phyloP scores from a whole-genome alignment of 2,113 vertebrate species.

The Myotis brandtii region DNA sequence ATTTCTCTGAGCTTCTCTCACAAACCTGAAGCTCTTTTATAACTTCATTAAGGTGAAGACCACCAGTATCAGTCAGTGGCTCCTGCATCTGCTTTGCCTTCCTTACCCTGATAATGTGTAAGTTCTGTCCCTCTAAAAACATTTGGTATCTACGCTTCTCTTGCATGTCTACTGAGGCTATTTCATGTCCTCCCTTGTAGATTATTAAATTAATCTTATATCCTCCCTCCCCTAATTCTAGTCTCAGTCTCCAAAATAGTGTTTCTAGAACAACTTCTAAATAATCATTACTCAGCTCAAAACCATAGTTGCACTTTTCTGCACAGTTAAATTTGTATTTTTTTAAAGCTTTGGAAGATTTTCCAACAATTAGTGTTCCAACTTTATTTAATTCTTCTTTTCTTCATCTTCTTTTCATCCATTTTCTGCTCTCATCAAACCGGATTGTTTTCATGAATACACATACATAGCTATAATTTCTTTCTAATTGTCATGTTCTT shows the following conservation, averaged over 20 bases:
- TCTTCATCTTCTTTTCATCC: background rate
- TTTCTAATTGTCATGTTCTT: background rate
- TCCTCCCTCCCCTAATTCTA: background rate
- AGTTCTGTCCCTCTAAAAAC: background rate
- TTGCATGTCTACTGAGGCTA: background rate
- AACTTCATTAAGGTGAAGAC: background rate
- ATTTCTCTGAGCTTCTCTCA: constrained; percentile 8
- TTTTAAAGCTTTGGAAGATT: background rate
- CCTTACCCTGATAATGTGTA: background rate
- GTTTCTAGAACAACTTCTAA: background rate
- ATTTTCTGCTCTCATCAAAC: background rate
- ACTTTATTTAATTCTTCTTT: background rate
- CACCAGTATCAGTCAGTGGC: background rate
- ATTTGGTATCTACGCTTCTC: background rate
- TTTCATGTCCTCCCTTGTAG: background rate
- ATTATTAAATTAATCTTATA: background rate
- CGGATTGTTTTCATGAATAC: background rate
- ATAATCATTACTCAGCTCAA: background rate
- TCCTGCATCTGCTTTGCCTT: background rate
- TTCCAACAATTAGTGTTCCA: constrained; percentile 15
- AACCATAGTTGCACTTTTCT: background rate
- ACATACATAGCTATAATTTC: background rate
- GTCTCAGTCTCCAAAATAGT: background rate
- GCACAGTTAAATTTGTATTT: background rate
- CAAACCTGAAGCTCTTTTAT: background rate